These are phyloP conservation scores for Amphipoea oculea DNA, from an alignment of 2,888 invertebrate species.

Conservation along the genomic window DNA sequence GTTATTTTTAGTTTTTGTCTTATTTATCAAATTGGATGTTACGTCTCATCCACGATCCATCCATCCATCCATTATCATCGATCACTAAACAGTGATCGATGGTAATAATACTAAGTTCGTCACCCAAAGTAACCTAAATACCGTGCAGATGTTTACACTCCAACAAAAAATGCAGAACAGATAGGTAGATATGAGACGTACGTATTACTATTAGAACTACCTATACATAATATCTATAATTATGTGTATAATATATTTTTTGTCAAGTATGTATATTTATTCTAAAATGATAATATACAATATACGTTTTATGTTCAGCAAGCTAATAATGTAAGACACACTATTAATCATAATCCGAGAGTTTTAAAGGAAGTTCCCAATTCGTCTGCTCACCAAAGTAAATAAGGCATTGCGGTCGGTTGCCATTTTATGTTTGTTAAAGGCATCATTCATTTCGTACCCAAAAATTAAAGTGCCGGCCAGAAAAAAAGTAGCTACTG, in stretches of 20 bases:
- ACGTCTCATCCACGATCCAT: conserved; percentile 4
- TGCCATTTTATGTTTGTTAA: not conserved
- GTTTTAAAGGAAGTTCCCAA: not conserved
- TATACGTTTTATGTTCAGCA: not conserved
- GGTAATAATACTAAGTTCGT: not conserved
- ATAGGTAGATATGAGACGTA: not conserved
- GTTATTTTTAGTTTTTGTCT: conserved; percentile 5
- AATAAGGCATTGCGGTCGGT: not conserved
- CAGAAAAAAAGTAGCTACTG: no score
- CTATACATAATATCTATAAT: not conserved
- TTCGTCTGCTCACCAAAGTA: not conserved
- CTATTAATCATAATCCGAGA: not conserved
- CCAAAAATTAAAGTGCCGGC: no score
- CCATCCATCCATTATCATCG: no score
- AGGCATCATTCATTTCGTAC: no score
- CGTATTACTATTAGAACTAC: not conserved
- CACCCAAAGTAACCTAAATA: conserved; percentile 27
- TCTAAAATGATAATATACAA: not conserved
- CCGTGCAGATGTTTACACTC: conserved; percentile 7
- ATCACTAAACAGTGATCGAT: no score
- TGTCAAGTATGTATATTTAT: not conserved
- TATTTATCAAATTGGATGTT: conserved; percentile 10
- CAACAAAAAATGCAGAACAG: conserved; percentile 13
- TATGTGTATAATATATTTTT: not conserved
- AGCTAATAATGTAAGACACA: not conserved